These are phyloP conservation scores for Phenganax marumi DNA, from an alignment of 92 coral and sea anemone species.

Conservation along the genomic window DNA sequence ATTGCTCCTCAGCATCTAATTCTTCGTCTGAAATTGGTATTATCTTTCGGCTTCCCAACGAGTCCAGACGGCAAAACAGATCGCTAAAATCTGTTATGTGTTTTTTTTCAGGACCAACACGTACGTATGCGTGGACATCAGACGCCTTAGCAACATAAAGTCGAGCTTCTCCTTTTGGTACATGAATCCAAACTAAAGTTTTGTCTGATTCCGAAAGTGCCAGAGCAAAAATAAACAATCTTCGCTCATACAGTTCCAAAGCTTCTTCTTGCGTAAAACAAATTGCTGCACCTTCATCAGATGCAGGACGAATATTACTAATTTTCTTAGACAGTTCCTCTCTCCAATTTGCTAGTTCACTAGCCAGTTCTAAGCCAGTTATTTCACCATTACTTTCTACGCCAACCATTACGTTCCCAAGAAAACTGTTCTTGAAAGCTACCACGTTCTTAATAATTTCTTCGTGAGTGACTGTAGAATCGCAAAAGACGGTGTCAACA, in stretches of 20 bases:
- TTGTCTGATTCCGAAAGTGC: background rate
- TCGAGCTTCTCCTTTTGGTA: conserved; percentile 59
- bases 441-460: conserved; percentile 54
- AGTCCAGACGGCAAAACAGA: conserved; percentile 62
- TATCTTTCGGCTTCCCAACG: conserved; percentile 65
- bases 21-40: conserved; percentile 39
- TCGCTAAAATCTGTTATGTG: conserved; percentile 60
- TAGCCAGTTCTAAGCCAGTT: conserved; percentile 42
- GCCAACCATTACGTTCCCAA: conserved; percentile 70
- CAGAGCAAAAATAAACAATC: conserved; percentile 66
- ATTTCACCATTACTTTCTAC: conserved; percentile 51
- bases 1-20: conserved; percentile 37
- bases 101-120: conserved; percentile 71
- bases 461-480: conserved; percentile 30
- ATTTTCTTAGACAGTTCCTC: conserved; percentile 55
- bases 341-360: conserved; percentile 50
- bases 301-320: conserved; percentile 61
- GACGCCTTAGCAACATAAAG: conserved; percentile 55
- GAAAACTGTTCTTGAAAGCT: conserved; percentile 64
- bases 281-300: conserved; percentile 46
- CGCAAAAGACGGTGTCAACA: conserved; percentile 47
- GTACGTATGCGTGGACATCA: conserved; percentile 62
- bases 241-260: conserved; percentile 41
- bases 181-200: conserved; percentile 60
- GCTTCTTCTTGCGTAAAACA: conserved; percentile 56